These are phyloP conservation scores for Gallirallus australis DNA, from an alignment of 2,797 vertebrate species.

Conservation along the genomic window DNA sequence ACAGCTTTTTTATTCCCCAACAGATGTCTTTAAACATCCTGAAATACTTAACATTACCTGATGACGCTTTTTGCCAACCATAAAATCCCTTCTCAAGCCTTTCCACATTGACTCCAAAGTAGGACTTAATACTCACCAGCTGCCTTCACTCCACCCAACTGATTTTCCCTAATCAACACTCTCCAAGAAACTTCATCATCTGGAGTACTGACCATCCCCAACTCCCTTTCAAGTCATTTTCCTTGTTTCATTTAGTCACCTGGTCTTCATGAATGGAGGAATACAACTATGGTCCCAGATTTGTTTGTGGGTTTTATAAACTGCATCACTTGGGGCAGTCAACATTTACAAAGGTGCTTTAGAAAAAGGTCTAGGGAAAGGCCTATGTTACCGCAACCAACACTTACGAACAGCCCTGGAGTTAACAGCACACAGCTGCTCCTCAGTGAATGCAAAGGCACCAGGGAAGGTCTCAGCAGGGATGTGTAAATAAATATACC, in stretches of 20 bases:
- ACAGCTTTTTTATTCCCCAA: background rate
- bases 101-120: background rate
- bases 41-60: background rate
- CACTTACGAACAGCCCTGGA: background rate
- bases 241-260: background rate
- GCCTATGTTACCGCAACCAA: background rate
- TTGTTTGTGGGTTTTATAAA: background rate
- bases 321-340: background rate
- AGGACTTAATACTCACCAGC: background rate
- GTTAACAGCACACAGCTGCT: background rate
- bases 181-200: background rate
- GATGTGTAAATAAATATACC: background rate
- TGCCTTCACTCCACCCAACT: background rate
- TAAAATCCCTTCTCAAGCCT: background rate
- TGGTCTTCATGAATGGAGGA: background rate
- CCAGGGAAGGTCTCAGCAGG: background rate
- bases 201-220: background rate
- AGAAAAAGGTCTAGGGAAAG: background rate
- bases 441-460: background rate
- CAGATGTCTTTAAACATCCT: background rate
- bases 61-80: background rate
- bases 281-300: rapidly evolving
- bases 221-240: background rate
- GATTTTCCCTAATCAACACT: background rate
- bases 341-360: background rate